phyloP scores from a whole-genome alignment of 30 jellyfish, hydroid and myxozoan genomes.

The Cassiopea andromeda region DNA sequence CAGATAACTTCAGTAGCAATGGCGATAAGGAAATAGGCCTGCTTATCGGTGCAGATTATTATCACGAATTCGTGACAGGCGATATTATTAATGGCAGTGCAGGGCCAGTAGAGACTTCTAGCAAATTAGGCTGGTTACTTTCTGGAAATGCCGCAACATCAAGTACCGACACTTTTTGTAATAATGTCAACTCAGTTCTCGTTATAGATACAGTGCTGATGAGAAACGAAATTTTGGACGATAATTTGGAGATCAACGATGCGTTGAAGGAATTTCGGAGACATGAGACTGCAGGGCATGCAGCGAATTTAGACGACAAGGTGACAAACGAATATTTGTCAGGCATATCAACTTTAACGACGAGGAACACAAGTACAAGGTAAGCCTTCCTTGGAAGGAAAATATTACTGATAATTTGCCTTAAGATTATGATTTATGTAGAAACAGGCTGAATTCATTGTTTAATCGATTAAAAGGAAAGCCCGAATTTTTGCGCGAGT shows the following conservation, averaged over 20 bases:
- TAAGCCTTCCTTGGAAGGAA: conserved; percentile 59
- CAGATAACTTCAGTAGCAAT: conserved; percentile 8
- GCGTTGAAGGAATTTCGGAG: conserved; percentile 27
- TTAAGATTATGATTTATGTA: conserved; percentile 15
- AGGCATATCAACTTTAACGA: conserved; percentile 2
- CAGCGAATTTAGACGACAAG: conserved; percentile 10
- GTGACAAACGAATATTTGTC: background rate
- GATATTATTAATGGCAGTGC: conserved; percentile 51
- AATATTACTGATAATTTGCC: conserved; percentile 5
- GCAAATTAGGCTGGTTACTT: conserved; percentile 66
- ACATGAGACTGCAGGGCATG: conserved; percentile 45
- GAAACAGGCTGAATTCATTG: conserved; percentile 22
- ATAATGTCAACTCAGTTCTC: conserved; percentile 1
- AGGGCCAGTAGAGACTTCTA: conserved; percentile 63
- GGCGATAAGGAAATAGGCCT: background rate
- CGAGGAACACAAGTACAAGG: conserved; percentile 9
- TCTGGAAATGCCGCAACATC: conserved; percentile 12
- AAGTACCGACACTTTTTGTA: background rate
- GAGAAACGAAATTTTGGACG: background rate
- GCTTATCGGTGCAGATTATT: conserved; percentile 63
- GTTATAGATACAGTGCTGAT: background rate
- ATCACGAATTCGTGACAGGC: conserved; percentile 51
- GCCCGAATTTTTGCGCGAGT: conserved; percentile 47
- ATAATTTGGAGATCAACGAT: background rate
- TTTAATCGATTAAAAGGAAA: conserved; percentile 10